A percentile compares a stretch with the other conserved stretches of the same genome.
These are phyloP conservation scores for Bugulina stolonifera DNA, from an alignment of 2,888 invertebrate genomes.

Conservation along the genomic window DNA sequence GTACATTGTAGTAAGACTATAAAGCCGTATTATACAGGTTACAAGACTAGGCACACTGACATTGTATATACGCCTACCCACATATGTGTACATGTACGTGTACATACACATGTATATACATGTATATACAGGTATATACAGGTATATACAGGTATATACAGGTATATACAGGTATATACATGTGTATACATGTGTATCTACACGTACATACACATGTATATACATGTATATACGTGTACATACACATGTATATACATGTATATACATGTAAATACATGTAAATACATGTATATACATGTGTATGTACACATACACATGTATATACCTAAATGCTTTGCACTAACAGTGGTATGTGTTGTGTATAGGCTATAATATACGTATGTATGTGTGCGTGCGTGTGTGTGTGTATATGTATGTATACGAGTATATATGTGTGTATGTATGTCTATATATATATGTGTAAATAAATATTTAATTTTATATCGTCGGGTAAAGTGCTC, in stretches of 20 bases:
- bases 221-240: slow-evolving; percentile 20
- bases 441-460: slow-evolving; percentile 24
- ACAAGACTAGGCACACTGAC: no score
- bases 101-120: not conserved
- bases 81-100: not conserved
- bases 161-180: not conserved
- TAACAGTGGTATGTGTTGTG: not conserved
- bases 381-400: not conserved
- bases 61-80: not conserved
- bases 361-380: not conserved
- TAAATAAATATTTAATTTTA: no score
- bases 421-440: slow-evolving; percentile 23
- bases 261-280: slow-evolving; percentile 23
- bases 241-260: slow-evolving; percentile 18
- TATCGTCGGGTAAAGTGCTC: no score
- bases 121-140: not conserved
- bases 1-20: no score
- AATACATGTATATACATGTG: slow-evolving; percentile 18
- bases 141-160: not conserved
- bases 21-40: no score
- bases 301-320: slow-evolving; percentile 15
- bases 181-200: not conserved
- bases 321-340: no score
- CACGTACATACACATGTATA: slow-evolving; percentile 16
- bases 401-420: not conserved